A percentile compares a stretch with the other conserved stretches of the same genome.
phyloP scores from a whole-genome alignment of 2,888 invertebrate genomes.

The Dexiosoma caninum region DNA sequence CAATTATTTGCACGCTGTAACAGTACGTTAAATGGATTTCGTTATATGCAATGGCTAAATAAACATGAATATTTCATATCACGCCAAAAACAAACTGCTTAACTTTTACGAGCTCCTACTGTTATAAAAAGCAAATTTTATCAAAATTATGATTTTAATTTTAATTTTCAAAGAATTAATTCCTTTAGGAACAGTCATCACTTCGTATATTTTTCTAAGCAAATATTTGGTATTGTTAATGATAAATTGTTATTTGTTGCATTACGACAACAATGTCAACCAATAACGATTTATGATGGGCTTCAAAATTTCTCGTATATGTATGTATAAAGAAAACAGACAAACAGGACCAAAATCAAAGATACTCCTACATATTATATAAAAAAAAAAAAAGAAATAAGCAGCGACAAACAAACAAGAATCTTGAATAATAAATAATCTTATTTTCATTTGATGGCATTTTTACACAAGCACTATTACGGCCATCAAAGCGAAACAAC shows the following conservation, averaged over 20 bases:
- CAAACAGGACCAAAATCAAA: not conserved
- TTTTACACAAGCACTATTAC: not conserved
- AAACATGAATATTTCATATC: too few relatives aligned
- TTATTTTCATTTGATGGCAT: constrained; percentile 27
- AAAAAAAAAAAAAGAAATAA: not conserved
- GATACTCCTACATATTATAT: not conserved
- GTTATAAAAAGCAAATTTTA: too few relatives aligned
- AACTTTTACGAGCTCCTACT: too few relatives aligned
- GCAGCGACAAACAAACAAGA: not conserved
- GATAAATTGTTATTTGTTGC: constrained; percentile 59
- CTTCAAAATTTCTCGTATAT: too few relatives aligned
- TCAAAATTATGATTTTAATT: too few relatives aligned
- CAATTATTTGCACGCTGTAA: too few relatives aligned
- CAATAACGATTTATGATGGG: constrained; percentile 52
- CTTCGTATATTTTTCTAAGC: not conserved
- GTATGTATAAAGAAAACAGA: constrained; percentile 1
- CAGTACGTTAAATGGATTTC: too few relatives aligned
- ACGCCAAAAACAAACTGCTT: too few relatives aligned
- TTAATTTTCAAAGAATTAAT: not conserved
- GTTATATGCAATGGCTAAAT: too few relatives aligned
- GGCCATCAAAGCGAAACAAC: not conserved
- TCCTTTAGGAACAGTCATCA: not conserved
- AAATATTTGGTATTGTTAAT: constrained; percentile 33
- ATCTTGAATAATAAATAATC: constrained; percentile 41
- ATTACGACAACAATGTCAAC: constrained; percentile 47